phyloP scores from a whole-genome alignment of 2,797 vertebrate species.

The Poeciliopsis turneri region DNA sequence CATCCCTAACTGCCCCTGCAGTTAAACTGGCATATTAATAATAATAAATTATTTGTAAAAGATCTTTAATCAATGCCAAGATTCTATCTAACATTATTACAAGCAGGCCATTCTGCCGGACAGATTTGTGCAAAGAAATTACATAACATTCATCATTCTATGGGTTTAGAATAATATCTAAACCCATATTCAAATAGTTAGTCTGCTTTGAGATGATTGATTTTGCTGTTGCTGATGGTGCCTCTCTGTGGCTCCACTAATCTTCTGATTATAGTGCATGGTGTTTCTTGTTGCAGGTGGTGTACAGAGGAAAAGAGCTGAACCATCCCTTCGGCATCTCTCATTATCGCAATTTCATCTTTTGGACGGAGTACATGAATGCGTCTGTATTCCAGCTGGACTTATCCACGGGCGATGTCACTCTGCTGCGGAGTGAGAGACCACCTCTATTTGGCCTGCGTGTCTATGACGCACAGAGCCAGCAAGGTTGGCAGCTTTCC shows the following conservation, averaged over 20 bases:
- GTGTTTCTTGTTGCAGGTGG: conserved; percentile 81
- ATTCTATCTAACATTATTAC: conserved; percentile 66
- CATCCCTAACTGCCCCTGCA: conserved; percentile 27
- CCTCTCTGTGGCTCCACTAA: conserved; percentile 23
- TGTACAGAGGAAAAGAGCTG: conserved; percentile 94
- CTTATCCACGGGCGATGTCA: conserved; percentile 87
- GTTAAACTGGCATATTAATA: conserved; percentile 48
- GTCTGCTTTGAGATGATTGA: conserved; percentile 48
- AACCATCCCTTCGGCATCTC: conserved; percentile 98
- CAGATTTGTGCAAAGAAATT: conserved; percentile 62
- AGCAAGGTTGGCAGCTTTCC: conserved; percentile 87
- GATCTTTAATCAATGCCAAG: conserved; percentile 71
- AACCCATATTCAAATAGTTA: conserved; percentile 51
- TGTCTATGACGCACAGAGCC: conserved; percentile 93
- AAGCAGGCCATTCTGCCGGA: conserved; percentile 50
- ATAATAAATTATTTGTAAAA: conserved; percentile 70
- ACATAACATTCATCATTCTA: conserved; percentile 63
- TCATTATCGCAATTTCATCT: conserved; percentile 91
- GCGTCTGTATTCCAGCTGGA: conserved; percentile 97
- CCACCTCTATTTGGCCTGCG: conserved; percentile 95
- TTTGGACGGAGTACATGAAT: conserved; percentile 99
- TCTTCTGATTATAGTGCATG: conserved; percentile 45
- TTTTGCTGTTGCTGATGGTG: conserved; percentile 33
- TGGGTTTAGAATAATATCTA: conserved; percentile 44
- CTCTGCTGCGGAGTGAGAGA: conserved; percentile 89